These are phyloP conservation scores for Drosophila pectinifera DNA, from an alignment of 1,140 invertebrate genomes.

Conservation along the genomic window DNA sequence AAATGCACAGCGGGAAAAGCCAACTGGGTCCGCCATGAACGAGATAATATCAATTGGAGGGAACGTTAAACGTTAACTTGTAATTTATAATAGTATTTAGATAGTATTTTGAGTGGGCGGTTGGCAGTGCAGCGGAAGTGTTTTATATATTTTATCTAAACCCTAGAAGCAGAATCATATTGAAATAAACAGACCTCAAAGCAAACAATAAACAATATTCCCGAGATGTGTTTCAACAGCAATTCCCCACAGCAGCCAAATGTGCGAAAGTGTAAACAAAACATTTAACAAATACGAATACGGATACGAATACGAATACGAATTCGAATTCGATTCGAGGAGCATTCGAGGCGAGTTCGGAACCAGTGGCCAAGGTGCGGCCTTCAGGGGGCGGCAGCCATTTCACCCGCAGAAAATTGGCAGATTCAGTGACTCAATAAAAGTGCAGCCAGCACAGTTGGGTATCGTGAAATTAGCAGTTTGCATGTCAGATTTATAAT, in stretches of 20 bases:
- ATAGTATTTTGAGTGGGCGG: background rate
- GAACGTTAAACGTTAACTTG: constrained; percentile 9
- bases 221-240: constrained; percentile 52
- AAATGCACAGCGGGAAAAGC: constrained; percentile 8
- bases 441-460: constrained; percentile 35
- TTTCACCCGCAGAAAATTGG: background rate
- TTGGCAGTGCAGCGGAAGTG: background rate
- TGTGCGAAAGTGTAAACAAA: constrained; percentile 64
- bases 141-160: constrained; percentile 32
- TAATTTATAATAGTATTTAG: background rate
- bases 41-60: constrained; percentile 42
- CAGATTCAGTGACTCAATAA: constrained; percentile 39
- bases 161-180: constrained; percentile 8
- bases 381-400: constrained; percentile 10
- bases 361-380: constrained; percentile 9
- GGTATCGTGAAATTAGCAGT: constrained; percentile 10
- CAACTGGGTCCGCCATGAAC: constrained; percentile 18
- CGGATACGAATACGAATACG: background rate
- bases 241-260: constrained; percentile 47
- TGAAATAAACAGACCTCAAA: constrained; percentile 60
- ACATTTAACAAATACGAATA: constrained; percentile 34
- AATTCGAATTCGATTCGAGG: background rate
- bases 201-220: constrained; percentile 70
- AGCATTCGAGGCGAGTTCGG: constrained; percentile 10
- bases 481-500: constrained; percentile 2